Evolutionary conservation across 1,140 invertebrate species (phyloP).

Genomic region (Conopomorpha cramerella): DNA sequence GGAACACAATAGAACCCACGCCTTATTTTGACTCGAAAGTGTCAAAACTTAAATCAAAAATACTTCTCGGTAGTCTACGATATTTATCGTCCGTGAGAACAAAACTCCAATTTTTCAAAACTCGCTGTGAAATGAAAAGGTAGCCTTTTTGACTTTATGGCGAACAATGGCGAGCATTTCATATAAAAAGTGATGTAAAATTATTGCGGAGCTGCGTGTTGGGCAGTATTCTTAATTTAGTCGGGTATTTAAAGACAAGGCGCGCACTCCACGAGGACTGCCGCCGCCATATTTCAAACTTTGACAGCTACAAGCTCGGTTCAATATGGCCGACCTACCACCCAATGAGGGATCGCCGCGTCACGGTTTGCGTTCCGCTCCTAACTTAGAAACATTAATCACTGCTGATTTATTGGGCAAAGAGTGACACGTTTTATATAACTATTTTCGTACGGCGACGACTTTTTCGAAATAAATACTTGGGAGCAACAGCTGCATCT

Average conservation of each 20-base stretch:
- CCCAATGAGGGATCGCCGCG: constrained; percentile 51
- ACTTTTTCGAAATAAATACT: constrained; percentile 54
- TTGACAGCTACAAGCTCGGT: constrained; percentile 54
- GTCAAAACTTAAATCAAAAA: constrained; percentile 46
- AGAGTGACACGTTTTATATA: constrained; percentile 58
- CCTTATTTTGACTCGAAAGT: constrained; percentile 40
- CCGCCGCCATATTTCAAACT: constrained; percentile 47
- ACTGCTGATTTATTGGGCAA: constrained; percentile 52
- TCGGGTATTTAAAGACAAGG: constrained; percentile 43
- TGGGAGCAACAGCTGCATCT: constrained; percentile 51
- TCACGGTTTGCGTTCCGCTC: constrained; percentile 42
- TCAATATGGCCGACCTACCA: constrained; percentile 56
- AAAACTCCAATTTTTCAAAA: constrained; percentile 43
- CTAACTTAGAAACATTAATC: constrained; percentile 47
- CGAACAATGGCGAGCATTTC: no score
- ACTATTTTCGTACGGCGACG: constrained; percentile 55
- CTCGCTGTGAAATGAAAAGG: constrained; percentile 25
- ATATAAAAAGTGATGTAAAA: no score
- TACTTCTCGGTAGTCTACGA: constrained; percentile 21
- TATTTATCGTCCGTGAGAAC: no score
- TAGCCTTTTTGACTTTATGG: constrained; percentile 12
- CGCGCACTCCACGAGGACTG: constrained; percentile 34
- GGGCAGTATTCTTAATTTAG: constrained; percentile 19
- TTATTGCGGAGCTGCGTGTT: no score
- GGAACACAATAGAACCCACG: no score